phyloP scores from a whole-genome alignment of 2,797 vertebrate genomes.

The Anguilla megastoma region DNA sequence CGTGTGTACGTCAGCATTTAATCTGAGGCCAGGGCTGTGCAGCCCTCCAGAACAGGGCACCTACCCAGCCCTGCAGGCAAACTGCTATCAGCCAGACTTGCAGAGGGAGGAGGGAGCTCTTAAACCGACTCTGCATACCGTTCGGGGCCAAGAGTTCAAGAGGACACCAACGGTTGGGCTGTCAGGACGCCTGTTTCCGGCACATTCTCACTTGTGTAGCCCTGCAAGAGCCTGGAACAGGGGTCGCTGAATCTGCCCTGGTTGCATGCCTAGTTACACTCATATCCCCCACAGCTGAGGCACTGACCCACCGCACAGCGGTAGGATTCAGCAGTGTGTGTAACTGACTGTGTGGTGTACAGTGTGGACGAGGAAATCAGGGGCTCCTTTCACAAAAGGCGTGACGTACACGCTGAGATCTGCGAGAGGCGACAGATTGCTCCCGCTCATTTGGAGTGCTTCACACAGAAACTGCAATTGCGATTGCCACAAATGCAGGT shows the following conservation, averaged over 20 bases:
- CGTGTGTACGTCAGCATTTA: neutral
- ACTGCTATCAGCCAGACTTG: neutral
- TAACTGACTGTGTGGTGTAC: neutral
- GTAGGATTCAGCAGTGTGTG: neutral
- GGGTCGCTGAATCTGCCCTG: neutral
- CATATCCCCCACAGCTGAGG: neutral
- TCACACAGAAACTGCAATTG: neutral
- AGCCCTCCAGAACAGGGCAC: neutral
- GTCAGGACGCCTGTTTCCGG: constrained; percentile 15
- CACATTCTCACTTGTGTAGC: neutral
- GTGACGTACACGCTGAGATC: neutral
- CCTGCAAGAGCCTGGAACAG: neutral
- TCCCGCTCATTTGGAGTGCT: neutral
- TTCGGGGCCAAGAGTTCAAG: neutral
- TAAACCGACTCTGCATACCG: neutral
- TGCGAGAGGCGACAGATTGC: neutral
- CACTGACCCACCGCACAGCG: neutral
- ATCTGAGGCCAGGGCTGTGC: neutral
- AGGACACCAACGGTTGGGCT: constrained; percentile 16
- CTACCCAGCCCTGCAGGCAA: neutral
- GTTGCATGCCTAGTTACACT: neutral
- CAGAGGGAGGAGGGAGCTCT: neutral
- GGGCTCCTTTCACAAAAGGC: neutral
- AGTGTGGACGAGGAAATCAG: neutral
- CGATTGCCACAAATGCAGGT: neutral